A percentile compares a stretch with the other conserved stretches of the same genome.
phyloP scores from a whole-genome alignment of 1,140 invertebrate species.

The Drosophila ambigua region DNA sequence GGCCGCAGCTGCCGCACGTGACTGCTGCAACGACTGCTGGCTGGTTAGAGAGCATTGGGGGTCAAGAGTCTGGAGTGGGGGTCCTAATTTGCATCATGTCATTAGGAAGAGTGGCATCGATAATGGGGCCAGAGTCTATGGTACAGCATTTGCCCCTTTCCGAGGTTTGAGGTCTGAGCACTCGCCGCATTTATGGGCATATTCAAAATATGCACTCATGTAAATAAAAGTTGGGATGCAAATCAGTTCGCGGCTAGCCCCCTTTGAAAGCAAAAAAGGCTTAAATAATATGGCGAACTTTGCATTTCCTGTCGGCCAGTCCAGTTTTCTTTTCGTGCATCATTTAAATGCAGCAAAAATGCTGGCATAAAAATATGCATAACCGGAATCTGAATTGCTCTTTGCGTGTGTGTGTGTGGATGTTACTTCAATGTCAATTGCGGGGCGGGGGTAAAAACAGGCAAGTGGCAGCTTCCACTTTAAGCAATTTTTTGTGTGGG shows the following conservation, averaged over 20 bases:
- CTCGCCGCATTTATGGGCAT: constrained; percentile 12
- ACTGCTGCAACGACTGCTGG: constrained; percentile 25
- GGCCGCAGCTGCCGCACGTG: constrained; percentile 69
- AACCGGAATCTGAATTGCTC: constrained; percentile 36
- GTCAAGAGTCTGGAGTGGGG: constrained; percentile 14
- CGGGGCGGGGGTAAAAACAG: too few relatives aligned
- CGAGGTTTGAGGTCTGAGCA: constrained; percentile 23
- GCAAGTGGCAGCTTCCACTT: too few relatives aligned
- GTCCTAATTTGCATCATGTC: constrained; percentile 75
- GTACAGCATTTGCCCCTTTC: constrained; percentile 3
- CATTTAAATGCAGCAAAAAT: constrained; percentile 11
- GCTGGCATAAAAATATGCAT: constrained; percentile 29
- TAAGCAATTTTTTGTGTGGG: too few relatives aligned
- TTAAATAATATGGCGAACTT: constrained; percentile 51
- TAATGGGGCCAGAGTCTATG: constrained; percentile 57
- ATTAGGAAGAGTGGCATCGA: constrained; percentile 67
- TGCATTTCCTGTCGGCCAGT: constrained; percentile 30
- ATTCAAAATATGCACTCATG: constrained; percentile 29
- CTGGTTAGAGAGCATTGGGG: constrained; percentile 1
- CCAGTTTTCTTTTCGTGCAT: too few relatives aligned
- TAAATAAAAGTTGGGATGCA: constrained; percentile 48
- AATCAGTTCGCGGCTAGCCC: constrained; percentile 24
- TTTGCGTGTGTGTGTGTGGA: constrained; percentile 3
- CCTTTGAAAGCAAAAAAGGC: constrained; percentile 21
- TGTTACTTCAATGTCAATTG: too few relatives aligned